These are phyloP conservation scores for Gymnogyps californianus DNA, from an alignment of 2,113 vertebrate species.

Conservation along the genomic window DNA sequence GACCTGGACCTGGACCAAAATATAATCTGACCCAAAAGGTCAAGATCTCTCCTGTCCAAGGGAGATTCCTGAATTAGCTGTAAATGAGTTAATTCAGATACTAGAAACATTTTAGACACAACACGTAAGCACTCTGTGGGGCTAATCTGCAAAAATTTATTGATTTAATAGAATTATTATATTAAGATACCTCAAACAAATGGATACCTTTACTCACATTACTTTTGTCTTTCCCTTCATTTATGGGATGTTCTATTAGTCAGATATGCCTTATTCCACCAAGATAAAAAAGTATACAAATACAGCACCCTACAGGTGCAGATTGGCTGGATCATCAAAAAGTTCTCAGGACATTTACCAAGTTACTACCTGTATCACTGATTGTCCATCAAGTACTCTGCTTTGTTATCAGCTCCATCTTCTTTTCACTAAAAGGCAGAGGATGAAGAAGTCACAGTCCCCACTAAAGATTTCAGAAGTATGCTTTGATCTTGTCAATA, in stretches of 20 bases:
- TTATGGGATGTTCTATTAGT: neutral
- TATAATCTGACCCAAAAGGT: neutral
- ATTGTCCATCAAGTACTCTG: neutral
- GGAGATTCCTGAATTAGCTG: neutral
- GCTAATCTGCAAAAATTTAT: neutral
- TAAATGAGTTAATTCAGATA: neutral
- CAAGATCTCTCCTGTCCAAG: neutral
- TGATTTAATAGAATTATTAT: neutral
- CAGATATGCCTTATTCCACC: neutral
- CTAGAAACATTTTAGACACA: neutral
- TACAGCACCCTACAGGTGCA: neutral
- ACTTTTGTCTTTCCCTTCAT: neutral
- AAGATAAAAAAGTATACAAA: neutral
- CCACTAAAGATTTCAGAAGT: neutral
- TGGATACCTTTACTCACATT: neutral
- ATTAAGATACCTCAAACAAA: neutral
- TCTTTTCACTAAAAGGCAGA: neutral
- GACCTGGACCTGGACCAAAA: neutral
- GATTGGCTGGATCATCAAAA: neutral
- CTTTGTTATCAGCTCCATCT: neutral
- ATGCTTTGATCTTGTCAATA: neutral
- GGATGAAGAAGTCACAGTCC: neutral
- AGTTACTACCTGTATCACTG: neutral
- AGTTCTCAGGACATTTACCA: neutral
- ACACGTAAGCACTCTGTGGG: neutral